These are phyloP conservation scores for Dascillus cervinus DNA, from an alignment of 2,888 invertebrate genomes.

Conservation along the genomic window DNA sequence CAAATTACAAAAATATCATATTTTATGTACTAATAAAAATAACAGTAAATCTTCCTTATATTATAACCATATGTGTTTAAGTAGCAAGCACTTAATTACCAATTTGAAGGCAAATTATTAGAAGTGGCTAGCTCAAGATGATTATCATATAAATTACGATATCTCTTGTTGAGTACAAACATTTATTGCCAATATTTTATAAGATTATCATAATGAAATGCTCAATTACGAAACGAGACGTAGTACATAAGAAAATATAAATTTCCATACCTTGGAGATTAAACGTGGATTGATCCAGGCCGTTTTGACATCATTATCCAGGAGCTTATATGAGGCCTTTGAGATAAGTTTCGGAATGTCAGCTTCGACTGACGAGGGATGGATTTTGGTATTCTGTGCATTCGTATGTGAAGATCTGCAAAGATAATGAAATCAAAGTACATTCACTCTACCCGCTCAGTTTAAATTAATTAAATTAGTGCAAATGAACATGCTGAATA, in stretches of 20 bases:
- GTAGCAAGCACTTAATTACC: conserved; percentile 5
- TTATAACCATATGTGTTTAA: conserved; percentile 14
- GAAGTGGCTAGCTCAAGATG: not conserved
- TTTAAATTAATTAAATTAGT: not conserved
- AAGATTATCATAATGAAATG: too few species aligned
- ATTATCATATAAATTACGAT: not conserved
- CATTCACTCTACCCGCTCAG: not conserved
- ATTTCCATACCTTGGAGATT: conserved; percentile 49
- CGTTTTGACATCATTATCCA: conserved; percentile 52
- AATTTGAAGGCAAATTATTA: conserved; percentile 6
- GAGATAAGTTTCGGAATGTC: conserved; percentile 41
- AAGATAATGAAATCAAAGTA: conserved; percentile 7
- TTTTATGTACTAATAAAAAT: conserved; percentile 25
- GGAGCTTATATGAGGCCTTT: conserved; percentile 45
- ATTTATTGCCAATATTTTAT: too few species aligned
- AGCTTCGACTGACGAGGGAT: conserved; percentile 22
- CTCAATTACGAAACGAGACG: conserved; percentile 1
- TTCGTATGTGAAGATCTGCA: conserved; percentile 25
- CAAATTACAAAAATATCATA: conserved; percentile 26
- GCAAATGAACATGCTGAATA: too few species aligned
- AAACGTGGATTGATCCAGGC: conserved; percentile 52
- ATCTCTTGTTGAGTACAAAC: not conserved
- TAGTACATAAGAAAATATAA: conserved; percentile 6
- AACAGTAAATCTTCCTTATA: conserved; percentile 24
- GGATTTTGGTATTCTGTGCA: conserved; percentile 25